Evolutionary conservation across 1,140 invertebrate species (phyloP), one percentile per base, ranked within the genome.

Genomic region (Platyura marginata): DNA sequence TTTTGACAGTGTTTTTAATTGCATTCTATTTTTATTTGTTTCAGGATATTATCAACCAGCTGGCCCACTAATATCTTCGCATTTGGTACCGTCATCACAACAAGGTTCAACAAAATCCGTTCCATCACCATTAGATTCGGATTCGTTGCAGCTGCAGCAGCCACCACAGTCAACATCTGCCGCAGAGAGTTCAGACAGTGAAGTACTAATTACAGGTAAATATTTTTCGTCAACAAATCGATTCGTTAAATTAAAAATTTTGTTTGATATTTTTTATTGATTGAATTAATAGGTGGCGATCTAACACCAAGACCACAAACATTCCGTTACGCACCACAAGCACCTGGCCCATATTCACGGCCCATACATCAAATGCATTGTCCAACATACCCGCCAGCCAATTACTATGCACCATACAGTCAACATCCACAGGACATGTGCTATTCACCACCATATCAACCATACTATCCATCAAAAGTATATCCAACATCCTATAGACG

Each of bases 1-100:
- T 29, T 29, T 6, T 29, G 25, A 29, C 25, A 29, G 25, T 29
- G 13, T 6, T 29, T 29, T 8, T 29, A 29, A 29, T 29, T 29
- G 25, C 25, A 29, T 13, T n/a, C n/a, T n/a, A n/a, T 29, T 29
- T 29, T 29, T 13, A 8, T 13, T 29, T 29, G 25, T 72, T 68
- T 21, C 70, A 85, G 82, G 81, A 55, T 86, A 85, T 61, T 86
- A 85, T 71, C 83, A 87, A 66, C 82, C 83, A 53, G 83, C 83
- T 54, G 83, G 82, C 49, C 83, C 83, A 51, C 69, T 85, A 63
- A 86, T 87, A 62, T 76, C 74, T 47, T 72, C 77, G 53, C 70
- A 69, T 53, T 63, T 70, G 23, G 67, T 74, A 42, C 63, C 68
- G 49, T 63, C 62, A 35, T 55, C 57, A 47, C 64, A 67, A 48